phyloP scores from a whole-genome alignment of 2,888 invertebrate species.

The Ophion obscuratus region DNA sequence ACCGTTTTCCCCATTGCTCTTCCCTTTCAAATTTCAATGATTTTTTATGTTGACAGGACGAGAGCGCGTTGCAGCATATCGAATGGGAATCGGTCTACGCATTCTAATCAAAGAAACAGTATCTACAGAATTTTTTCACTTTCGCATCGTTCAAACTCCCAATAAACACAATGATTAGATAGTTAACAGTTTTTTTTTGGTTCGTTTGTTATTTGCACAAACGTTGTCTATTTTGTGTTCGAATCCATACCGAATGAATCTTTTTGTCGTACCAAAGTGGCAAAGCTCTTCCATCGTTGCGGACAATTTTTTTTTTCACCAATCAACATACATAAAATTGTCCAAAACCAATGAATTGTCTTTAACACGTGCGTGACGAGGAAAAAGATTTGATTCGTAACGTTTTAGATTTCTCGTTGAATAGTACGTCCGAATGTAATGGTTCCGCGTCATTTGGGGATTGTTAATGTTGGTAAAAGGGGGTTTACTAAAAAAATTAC shows the following conservation, averaged over 20 bases:
- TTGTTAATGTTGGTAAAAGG: background rate
- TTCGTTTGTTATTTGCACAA: background rate
- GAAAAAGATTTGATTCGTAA: background rate
- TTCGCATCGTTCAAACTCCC: background rate
- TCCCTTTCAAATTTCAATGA: slow-evolving; percentile 38
- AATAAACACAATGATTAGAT: slow-evolving; percentile 11
- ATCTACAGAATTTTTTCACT: slow-evolving; percentile 31
- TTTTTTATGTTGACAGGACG: slow-evolving; percentile 65
- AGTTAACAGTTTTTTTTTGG: slow-evolving; percentile 3
- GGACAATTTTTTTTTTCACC: background rate
- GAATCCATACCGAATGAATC: background rate
- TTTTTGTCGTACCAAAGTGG: background rate
- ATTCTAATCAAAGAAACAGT: slow-evolving; percentile 64
- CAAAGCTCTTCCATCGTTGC: background rate
- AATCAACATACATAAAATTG: background rate
- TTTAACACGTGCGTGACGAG: background rate
- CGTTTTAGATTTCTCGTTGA: background rate
- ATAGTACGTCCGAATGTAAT: no score
- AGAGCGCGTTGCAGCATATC: slow-evolving; percentile 34
- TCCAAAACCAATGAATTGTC: background rate
- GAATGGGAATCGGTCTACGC: slow-evolving; percentile 26
- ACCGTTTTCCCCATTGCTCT: slow-evolving; percentile 20
- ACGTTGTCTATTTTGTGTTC: background rate
- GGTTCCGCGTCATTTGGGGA: background rate
- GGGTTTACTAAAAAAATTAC: background rate